Conservation (phyloP, 2,113 vertebrate genomes). For the Neolamprologus sp. region DNA sequence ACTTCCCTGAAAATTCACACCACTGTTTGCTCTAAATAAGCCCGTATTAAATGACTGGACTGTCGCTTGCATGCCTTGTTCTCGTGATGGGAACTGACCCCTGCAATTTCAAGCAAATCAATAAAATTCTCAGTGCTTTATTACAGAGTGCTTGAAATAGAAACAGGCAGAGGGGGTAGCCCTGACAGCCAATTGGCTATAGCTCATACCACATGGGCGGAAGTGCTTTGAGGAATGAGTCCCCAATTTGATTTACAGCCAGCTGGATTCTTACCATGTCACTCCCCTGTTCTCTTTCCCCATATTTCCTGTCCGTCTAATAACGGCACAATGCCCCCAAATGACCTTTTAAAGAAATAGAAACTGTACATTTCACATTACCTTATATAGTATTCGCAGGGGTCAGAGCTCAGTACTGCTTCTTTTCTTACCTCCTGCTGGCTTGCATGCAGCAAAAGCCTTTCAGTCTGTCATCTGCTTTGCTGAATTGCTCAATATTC, state of each 20-base stretch:
- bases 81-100: not conserved
- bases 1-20: not conserved
- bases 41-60: not conserved
- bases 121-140: conserved; percentile 16
- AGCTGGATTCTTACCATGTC: not conserved
- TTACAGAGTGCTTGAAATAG: not conserved
- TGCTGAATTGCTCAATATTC: not conserved
- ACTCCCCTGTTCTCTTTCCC: not conserved
- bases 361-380: not conserved
- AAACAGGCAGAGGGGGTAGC: not conserved
- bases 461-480: not conserved
- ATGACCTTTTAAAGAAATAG: not conserved
- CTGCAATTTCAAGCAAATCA: conserved; percentile 20
- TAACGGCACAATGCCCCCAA: not conserved
- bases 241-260: not conserved
- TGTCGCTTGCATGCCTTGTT: not conserved
- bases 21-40: not conserved
- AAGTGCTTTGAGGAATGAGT: not conserved
- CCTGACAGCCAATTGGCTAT: not conserved
- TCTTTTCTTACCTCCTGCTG: not conserved
- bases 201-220: not conserved
- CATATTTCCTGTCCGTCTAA: not conserved
- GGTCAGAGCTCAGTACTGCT: not conserved
- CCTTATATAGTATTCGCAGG: not conserved
- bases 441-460: not conserved